phyloP scores from a whole-genome alignment of 92 coral and sea anemone genomes.

The Desmophyllum pertusum region DNA sequence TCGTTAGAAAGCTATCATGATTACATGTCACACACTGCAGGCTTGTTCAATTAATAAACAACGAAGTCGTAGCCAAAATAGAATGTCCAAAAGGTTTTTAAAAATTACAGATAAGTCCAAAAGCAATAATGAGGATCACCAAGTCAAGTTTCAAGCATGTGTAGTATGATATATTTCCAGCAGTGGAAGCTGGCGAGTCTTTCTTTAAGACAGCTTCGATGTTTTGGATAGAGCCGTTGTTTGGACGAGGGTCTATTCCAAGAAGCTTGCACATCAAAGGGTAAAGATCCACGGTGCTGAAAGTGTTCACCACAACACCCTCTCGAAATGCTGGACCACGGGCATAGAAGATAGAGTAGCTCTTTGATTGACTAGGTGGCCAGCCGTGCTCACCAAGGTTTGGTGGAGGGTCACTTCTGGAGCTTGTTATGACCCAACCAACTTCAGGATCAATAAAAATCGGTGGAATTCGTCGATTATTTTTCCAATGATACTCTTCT shows the following conservation, averaged over 20 bases:
- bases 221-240: slow-evolving; percentile 82
- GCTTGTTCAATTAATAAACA: too few species aligned
- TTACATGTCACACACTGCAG: too few species aligned
- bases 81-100: too few species aligned
- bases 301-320: slow-evolving; percentile 62
- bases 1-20: too few species aligned
- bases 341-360: slow-evolving; percentile 82
- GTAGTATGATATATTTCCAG: too few species aligned
- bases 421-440: slow-evolving; percentile 79
- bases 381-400: slow-evolving; percentile 66
- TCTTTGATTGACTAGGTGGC: slow-evolving; percentile 49
- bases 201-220: slow-evolving; percentile 63
- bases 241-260: slow-evolving; percentile 70
- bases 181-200: too few species aligned
- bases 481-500: slow-evolving; percentile 67
- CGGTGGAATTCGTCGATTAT: slow-evolving; percentile 91
- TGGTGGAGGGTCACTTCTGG: slow-evolving; percentile 26
- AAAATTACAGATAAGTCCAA: too few species aligned
- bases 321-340: slow-evolving; percentile 90
- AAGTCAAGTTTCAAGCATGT: too few species aligned
- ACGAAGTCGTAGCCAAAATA: too few species aligned
- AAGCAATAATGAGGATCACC: too few species aligned
- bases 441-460: slow-evolving; percentile 74
- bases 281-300: slow-evolving; percentile 81
- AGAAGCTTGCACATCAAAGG: slow-evolving; percentile 87